A percentile compares a stretch with the other conserved stretches of the same genome.
phyloP scores from a whole-genome alignment of 2,888 invertebrate species.

The Cosmia trapezina region DNA sequence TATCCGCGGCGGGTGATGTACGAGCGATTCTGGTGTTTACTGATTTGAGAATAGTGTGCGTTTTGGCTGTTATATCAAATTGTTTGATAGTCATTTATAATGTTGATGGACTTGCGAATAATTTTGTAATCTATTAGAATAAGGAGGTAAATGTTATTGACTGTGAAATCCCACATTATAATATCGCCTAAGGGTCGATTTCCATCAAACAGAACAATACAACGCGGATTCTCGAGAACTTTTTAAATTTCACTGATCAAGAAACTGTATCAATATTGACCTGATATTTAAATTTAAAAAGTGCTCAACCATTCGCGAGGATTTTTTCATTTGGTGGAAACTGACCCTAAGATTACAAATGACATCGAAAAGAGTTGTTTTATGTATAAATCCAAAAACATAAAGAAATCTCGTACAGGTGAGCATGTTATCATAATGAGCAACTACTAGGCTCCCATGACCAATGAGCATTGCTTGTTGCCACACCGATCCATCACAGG shows the following conservation, averaged over 20 bases:
- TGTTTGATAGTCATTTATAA: conserved; percentile 41
- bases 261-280: too few relatives aligned
- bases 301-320: too few relatives aligned
- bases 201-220: too few relatives aligned
- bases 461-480: conserved; percentile 42
- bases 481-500: conserved; percentile 58
- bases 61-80: conserved; percentile 41
- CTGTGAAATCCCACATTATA: not conserved
- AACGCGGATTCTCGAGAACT: too few relatives aligned
- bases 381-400: not conserved
- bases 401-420: not conserved
- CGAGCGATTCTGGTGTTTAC: conserved; percentile 60
- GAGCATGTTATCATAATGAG: conserved; percentile 19
- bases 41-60: conserved; percentile 52
- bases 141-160: conserved; percentile 13
- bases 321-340: too few relatives aligned
- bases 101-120: conserved; percentile 57
- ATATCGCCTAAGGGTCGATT: not conserved
- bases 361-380: not conserved
- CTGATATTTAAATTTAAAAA: too few relatives aligned
- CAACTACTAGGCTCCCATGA: conserved; percentile 53
- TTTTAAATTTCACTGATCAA: too few relatives aligned
- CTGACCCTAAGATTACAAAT: not conserved
- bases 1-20: conserved; percentile 48
- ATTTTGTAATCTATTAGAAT: conserved; percentile 41